Evolutionary conservation across 2,113 vertebrate genomes (phyloP), one percentile per base, ranked within the genome.

Genomic region (Dasyprocta punctata): DNA sequence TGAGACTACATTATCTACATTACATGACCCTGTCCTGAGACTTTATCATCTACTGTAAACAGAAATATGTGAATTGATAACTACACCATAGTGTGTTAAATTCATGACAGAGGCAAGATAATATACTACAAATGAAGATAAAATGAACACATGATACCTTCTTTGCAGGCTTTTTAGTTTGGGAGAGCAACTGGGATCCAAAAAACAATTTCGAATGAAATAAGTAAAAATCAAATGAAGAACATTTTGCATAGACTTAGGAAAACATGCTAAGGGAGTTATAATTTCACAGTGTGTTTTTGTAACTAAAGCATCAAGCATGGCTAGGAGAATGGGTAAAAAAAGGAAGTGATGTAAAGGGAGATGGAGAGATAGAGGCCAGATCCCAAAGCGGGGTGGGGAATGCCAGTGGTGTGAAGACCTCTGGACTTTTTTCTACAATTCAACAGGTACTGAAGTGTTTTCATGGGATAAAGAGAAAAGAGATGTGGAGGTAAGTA

Each of bases 301-400:
- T 44, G 17, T 49, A 61, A 92, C 41, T 28, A 63, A 92, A 75
- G 10, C 7, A 30, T 80, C 44, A 61, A 44, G 5, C 36, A 3
- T 82, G n/a, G 3, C 8, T 33, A 8, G 12, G 13, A 63, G n/a
- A 6, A 5, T 73, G 4, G 24, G 2, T 14, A n/a, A 88, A 28
- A 69, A 13, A 58, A 85, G 1, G 16, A 7, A 88, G 36, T 69
- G 11, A 60, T 24, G 4, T 36, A 38, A 33, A 28, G 20, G n/a
- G 54, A 24, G 16, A 47, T 17, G 0, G n/a, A 33, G 47, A 83
- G 24, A 22, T 5, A 52, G 52, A 28, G 20, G 7, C 28, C 63
- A 75, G 85, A 24, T 26, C 5, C 44, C 13, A 44, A n/a, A 60
- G 44, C 0, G 0, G 1, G 20, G n/a, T n/a, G n/a, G 13, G 0